These are phyloP conservation scores for Chromoteleia sp. DNA, from an alignment of 2,888 invertebrate species.

Conservation along the genomic window DNA sequence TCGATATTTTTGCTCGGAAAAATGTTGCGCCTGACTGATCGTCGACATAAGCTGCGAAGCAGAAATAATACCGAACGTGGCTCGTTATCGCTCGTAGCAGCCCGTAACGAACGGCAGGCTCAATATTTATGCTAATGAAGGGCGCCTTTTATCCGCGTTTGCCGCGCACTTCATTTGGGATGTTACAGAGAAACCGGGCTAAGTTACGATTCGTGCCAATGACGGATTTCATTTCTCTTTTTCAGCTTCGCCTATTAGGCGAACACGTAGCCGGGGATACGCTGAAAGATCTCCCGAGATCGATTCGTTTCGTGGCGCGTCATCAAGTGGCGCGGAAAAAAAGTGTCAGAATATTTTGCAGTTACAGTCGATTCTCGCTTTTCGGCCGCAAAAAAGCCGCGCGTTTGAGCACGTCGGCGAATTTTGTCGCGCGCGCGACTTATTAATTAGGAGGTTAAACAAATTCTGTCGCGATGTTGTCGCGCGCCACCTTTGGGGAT, in stretches of 20 bases:
- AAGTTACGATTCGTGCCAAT: conserved; percentile 62
- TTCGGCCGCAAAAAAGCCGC: conserved; percentile 8
- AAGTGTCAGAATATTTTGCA: conserved; percentile 28
- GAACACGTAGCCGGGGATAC: conserved; percentile 21
- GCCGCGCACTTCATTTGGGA: conserved; percentile 23
- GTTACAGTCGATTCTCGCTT: background rate
- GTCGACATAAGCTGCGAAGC: conserved; percentile 10
- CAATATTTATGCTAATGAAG: conserved; percentile 55
- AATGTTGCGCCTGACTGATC: conserved; percentile 1
- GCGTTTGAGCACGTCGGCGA: background rate
- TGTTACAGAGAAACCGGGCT: conserved; percentile 42
- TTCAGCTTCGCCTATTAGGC: conserved; percentile 28
- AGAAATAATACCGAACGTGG: conserved; percentile 51
- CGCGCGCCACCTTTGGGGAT: conserved; percentile 38
- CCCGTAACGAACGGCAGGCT: conserved; percentile 29
- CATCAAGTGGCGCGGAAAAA: conserved; percentile 42
- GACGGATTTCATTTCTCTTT: conserved; percentile 58
- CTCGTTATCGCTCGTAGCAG: conserved; percentile 48
- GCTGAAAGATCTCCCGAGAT: conserved; percentile 48
- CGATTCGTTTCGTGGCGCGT: conserved; percentile 39
- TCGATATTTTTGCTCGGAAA: conserved; percentile 12
- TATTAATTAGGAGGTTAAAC: conserved; percentile 42
- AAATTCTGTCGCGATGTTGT: background rate
- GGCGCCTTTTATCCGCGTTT: conserved; percentile 28
- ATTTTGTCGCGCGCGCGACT: background rate